Evolutionary conservation across 1,140 invertebrate species (phyloP), one percentile per base, ranked within the genome.

Genomic region (Geopemphigus sp.): DNA sequence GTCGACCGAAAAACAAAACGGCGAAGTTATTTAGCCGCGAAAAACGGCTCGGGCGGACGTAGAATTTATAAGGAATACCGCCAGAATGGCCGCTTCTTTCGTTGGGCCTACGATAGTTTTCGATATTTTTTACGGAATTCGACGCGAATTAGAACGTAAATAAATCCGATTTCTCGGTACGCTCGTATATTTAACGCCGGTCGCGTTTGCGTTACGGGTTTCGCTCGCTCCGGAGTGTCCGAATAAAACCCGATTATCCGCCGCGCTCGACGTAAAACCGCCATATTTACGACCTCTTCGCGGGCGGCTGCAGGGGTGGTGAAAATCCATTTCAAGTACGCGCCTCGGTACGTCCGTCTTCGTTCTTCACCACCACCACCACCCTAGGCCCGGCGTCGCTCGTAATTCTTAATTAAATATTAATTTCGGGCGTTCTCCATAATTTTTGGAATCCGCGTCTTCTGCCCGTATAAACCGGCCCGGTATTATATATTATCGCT

Each of bases 371-470:
- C 22, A 22, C 45, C 22, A 14, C 24, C 8, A 39, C 39, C 45
- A 22, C 47, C 66, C 32, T n/a, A 39, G 24, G 22, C 15, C 15
- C 39, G 24, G 66, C 15, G 14, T 26, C 1, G 66, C 39, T 50
- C 66, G 66, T 68, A 68, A 68, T 68, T 68, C 66, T 68, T 50
- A 50, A 68, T 68, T 68, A 68, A 68, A 68, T 68, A 68, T 68
- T 68, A 68, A 68, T 68, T 68, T 68, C 22, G 22, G 45, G 50
- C 22, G 39, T 68, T 4, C 22, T 68, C 66, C 11, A 14, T 68
- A 68, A 24, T 68, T 24, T 47, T 68, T 68, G 14, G 24, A 50
- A 68, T 68, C 47, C 24, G 17, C 66, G 39, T 50, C 47, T n/a
- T n/a, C n/a, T n/a, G 24, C 50, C 45, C 24, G 26, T 39, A 47